phyloP scores from a whole-genome alignment of 2,113 vertebrate genomes.

The Eidolon helvum region DNA sequence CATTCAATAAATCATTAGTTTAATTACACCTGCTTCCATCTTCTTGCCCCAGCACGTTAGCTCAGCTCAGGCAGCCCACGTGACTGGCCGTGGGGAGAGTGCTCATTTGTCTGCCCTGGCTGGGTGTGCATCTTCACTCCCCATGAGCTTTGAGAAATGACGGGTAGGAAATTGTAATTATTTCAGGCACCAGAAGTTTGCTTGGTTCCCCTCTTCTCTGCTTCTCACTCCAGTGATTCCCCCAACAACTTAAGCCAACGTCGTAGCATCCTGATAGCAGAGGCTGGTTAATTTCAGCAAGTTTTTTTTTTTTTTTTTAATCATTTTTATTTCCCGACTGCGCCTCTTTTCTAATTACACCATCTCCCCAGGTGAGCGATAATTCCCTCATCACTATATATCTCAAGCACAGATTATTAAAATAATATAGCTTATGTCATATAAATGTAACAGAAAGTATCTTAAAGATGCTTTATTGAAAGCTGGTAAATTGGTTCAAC shows the following conservation, averaged over 20 bases:
- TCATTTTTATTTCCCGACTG: conserved; percentile 83
- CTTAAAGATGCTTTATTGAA: conserved; percentile 76
- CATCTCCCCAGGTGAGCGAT: conserved; percentile 81
- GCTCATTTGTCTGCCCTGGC: conserved; percentile 84
- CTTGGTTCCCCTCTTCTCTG: conserved; percentile 58
- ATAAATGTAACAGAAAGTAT: conserved; percentile 75
- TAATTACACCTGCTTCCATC: conserved; percentile 85
- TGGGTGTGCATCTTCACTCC: conserved; percentile 76
- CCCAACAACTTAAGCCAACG: conserved; percentile 80
- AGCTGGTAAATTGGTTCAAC: conserved; percentile 73
- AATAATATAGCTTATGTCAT: conserved; percentile 79
- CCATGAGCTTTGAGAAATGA: conserved; percentile 81
- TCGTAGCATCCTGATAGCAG: conserved; percentile 67
- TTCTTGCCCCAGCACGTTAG: conserved; percentile 78
- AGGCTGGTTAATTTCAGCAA: conserved; percentile 82
- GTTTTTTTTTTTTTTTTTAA: conserved; percentile 76
- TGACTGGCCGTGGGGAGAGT: conserved; percentile 61
- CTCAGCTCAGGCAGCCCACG: conserved; percentile 73
- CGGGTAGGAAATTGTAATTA: conserved; percentile 83
- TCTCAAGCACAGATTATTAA: conserved; percentile 81
- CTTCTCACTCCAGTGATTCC: conserved; percentile 76
- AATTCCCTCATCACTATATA: conserved; percentile 84
- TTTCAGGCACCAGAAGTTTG: conserved; percentile 80
- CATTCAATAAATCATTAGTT: conserved; percentile 88
- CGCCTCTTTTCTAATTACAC: conserved; percentile 84